phyloP scores from a whole-genome alignment of 2,888 invertebrate genomes.

The Pollenia amentaria region DNA sequence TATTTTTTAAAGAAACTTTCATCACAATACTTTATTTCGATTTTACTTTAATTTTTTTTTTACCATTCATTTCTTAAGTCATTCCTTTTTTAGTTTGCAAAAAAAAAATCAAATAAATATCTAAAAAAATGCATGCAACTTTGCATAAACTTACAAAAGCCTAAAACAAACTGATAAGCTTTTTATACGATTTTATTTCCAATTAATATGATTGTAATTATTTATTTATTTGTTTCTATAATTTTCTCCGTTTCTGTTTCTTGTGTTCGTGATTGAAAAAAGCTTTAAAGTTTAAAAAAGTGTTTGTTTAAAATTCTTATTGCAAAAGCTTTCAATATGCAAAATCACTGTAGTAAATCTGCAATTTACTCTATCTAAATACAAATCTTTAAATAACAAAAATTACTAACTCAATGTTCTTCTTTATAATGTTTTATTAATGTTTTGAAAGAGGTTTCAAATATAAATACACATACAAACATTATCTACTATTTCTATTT shows the following conservation, averaged over 20 bases:
- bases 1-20: conserved; percentile 25
- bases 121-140: conserved; percentile 61
- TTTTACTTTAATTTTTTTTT: conserved; percentile 44
- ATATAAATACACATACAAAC: not conserved
- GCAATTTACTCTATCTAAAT: conserved; percentile 43
- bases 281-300: conserved; percentile 46
- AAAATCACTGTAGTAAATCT: conserved; percentile 60
- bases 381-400: conserved; percentile 26
- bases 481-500: no score
- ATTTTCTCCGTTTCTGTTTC: conserved; percentile 17
- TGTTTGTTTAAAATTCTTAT: conserved; percentile 45
- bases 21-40: not conserved
- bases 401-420: conserved; percentile 53
- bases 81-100: conserved; percentile 42
- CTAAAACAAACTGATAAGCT: conserved; percentile 33
- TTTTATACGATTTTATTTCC: conserved; percentile 50
- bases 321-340: conserved; percentile 55
- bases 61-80: conserved; percentile 37
- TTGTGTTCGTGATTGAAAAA: conserved; percentile 44
- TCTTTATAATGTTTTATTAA: conserved; percentile 61
- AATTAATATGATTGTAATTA: conserved; percentile 45
- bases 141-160: conserved; percentile 50
- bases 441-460: conserved; percentile 34
- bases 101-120: conserved; percentile 1
- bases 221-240: conserved; percentile 23